A percentile compares a stretch with the other conserved stretches of the same genome.
Conservation (phyloP, 2,797 vertebrate species). For the Acestrorhynchus altus region DNA sequence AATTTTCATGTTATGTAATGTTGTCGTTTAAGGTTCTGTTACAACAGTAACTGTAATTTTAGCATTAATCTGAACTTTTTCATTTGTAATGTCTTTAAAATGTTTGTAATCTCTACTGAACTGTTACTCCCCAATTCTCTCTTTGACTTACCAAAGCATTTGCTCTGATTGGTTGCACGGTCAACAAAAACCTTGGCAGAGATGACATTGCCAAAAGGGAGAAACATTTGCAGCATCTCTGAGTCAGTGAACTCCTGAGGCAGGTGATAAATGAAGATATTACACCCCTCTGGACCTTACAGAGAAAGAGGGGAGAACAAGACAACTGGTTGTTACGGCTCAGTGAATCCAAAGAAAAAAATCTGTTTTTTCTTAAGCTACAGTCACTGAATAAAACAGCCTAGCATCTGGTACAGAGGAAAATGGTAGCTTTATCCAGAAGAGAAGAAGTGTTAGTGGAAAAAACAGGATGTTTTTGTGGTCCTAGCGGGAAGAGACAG, state of each 20-base stretch:
- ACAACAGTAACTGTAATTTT: neutral
- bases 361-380: neutral
- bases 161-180: constrained; percentile 96
- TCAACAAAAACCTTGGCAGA: constrained; percentile 99
- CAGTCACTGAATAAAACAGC: neutral
- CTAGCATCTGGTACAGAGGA: neutral
- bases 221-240: constrained; percentile 97
- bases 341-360: neutral
- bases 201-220: constrained; percentile 96
- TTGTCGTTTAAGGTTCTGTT: neutral
- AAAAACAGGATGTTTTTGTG: constrained; percentile 69
- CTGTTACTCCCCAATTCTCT: neutral
- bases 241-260: constrained; percentile 97
- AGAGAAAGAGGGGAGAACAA: constrained; percentile 1
- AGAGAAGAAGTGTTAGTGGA: constrained; percentile 70
- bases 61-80: neutral
- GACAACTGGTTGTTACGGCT: constrained; percentile 6
- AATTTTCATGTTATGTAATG: too few species aligned
- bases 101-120: neutral
- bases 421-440: neutral
- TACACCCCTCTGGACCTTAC: constrained; percentile 94
- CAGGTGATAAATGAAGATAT: constrained; percentile 99
- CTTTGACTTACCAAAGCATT: constrained; percentile 90
- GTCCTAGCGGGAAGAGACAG: constrained; percentile 18
- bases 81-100: neutral